Evolutionary conservation across 2,113 vertebrate genomes (phyloP).

Genomic region (Rhynchomys soricoides): DNA sequence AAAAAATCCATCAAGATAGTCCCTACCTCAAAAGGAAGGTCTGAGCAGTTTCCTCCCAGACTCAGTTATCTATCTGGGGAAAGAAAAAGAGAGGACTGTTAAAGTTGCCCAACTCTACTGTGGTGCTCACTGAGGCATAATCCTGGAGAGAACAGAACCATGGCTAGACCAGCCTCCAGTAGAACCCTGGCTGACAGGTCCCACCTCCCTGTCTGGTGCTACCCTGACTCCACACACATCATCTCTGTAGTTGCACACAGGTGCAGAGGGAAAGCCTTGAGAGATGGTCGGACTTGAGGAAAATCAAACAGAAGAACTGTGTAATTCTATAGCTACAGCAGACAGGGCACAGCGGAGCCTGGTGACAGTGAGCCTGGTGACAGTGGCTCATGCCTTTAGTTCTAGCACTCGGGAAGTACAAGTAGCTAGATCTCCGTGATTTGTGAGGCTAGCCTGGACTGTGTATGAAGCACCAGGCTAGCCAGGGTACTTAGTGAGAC

Average conservation of each 20-base stretch:
- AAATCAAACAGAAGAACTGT: background rate
- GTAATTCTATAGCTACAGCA: background rate
- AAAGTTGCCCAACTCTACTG: background rate
- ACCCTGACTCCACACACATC: background rate
- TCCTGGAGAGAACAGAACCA: background rate
- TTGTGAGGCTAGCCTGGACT: background rate
- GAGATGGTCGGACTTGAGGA: background rate
- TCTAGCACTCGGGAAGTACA: background rate
- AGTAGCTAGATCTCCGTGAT: background rate
- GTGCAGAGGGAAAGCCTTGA: background rate
- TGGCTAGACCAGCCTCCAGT: background rate
- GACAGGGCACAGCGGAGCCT: background rate
- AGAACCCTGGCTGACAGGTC: background rate
- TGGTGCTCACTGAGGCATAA: background rate
- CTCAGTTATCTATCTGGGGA: background rate
- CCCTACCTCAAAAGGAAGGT: slow-evolving; percentile 3
- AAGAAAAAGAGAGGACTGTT: slow-evolving; percentile 2
- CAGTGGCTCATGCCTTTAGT: background rate
- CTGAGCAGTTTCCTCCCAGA: background rate
- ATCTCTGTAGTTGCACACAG: background rate
- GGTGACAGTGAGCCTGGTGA: background rate
- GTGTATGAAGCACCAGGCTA: background rate
- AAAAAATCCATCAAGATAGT: background rate
- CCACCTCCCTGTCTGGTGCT: background rate
- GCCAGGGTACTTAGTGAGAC: background rate